Percentiles rank a stretch among this genome's conserved stretches.
These are phyloP conservation scores for Gallinago nigripennis DNA, from an alignment of 2,797 vertebrate genomes.

Conservation along the genomic window DNA sequence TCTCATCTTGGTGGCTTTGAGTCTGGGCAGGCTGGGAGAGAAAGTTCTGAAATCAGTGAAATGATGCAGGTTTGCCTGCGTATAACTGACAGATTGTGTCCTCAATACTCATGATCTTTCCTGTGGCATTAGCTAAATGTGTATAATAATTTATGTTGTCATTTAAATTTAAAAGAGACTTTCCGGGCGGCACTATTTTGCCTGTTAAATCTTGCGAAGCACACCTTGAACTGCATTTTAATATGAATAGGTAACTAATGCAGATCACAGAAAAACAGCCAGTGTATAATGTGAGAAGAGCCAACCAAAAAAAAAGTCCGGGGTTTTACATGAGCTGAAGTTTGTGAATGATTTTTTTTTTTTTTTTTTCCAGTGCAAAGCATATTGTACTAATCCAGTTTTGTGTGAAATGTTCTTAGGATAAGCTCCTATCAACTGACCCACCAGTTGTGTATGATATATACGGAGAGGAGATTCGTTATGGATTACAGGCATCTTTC, in stretches of 20 bases:
- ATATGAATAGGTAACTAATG: constrained; percentile 22
- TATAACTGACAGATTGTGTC: background rate
- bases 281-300: background rate
- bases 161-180: constrained; percentile 47
- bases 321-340: background rate
- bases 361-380: background rate
- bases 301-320: background rate
- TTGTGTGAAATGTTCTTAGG: constrained; percentile 65
- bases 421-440: constrained; percentile 57
- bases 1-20: background rate
- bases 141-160: constrained; percentile 22
- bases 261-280: constrained; percentile 25
- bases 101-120: constrained; percentile 2
- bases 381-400: constrained; percentile 58
- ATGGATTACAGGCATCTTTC: constrained; percentile 54
- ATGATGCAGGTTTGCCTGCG: background rate
- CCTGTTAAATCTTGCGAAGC: constrained; percentile 19
- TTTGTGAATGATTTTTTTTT: constrained; percentile 17
- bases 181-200: constrained; percentile 15
- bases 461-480: constrained; percentile 48
- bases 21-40: background rate
- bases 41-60: background rate
- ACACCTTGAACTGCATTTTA: constrained; percentile 25
- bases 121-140: background rate
- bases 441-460: background rate